Conservation (phyloP, 2,888 invertebrate genomes). For the Chrysotoxum bicinctum region DNA sequence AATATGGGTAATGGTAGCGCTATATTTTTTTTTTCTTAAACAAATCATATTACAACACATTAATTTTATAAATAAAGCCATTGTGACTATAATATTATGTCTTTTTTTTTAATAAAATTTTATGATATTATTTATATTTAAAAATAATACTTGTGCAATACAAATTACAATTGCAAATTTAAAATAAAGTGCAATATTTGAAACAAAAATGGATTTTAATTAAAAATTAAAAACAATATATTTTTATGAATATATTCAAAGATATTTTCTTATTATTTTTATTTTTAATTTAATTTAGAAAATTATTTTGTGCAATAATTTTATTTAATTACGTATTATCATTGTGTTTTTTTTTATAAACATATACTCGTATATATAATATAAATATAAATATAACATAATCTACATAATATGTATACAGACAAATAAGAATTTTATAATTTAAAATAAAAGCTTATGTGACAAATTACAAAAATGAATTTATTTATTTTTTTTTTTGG, state of each 20-base stretch:
- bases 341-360: neutral
- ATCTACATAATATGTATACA: neutral
- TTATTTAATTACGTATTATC: neutral
- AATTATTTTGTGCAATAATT: neutral
- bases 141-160: slow-evolving; percentile 57
- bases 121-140: neutral
- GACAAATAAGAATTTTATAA: neutral
- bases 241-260: neutral
- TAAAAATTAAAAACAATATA: neutral
- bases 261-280: slow-evolving; percentile 18
- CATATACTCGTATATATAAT: neutral
- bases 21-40: neutral
- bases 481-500: neutral
- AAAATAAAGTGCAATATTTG: slow-evolving; percentile 59
- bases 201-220: neutral
- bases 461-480: neutral
- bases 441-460: neutral
- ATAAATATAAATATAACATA: neutral
- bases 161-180: slow-evolving; percentile 54
- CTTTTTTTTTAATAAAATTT: slow-evolving; percentile 21
- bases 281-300: neutral
- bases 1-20: neutral
- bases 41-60: neutral
- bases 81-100: slow-evolving; percentile 61
- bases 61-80: slow-evolving; percentile 52